phyloP scores from a whole-genome alignment of 2,797 vertebrate genomes.

The Sebastes diploproa region DNA sequence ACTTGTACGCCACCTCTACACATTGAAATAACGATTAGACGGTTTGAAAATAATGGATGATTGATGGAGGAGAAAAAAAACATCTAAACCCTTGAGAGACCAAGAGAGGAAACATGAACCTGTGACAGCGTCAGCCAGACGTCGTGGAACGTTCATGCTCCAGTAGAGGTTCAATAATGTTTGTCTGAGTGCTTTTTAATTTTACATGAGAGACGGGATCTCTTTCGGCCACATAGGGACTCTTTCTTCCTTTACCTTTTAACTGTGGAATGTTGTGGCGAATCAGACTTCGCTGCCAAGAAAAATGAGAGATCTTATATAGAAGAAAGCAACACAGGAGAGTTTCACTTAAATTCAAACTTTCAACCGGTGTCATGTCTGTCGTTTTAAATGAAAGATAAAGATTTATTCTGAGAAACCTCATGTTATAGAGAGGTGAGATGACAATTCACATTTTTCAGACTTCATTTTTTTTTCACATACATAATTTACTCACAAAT shows the following conservation, averaged over 20 bases:
- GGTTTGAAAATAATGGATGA: conserved; percentile 58
- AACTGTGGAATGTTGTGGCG: conserved; percentile 49
- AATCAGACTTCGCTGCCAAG: conserved; percentile 57
- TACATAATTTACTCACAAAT: background rate
- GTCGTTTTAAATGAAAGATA: background rate
- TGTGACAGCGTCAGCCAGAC: conserved; percentile 58
- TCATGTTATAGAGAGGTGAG: background rate
- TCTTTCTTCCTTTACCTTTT: conserved; percentile 41
- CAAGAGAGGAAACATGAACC: conserved; percentile 64
- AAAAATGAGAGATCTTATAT: conserved; percentile 45
- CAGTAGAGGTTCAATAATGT: conserved; percentile 68
- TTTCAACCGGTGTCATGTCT: conserved; percentile 11
- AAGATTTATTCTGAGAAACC: conserved; percentile 6
- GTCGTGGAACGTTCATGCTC: conserved; percentile 62
- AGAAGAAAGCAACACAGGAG: conserved; percentile 4
- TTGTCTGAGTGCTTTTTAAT: conserved; percentile 71
- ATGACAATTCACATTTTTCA: background rate
- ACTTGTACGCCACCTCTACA: conserved; percentile 12
- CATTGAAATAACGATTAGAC: conserved; percentile 48
- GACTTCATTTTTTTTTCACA: background rate
- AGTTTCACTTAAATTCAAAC: conserved; percentile 28
- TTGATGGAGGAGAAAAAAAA: conserved; percentile 50
- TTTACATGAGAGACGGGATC: conserved; percentile 59
- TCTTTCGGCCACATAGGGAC: conserved; percentile 35
- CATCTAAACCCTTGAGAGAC: conserved; percentile 27